Evolutionary conservation across 2,888 invertebrate species (phyloP), one percentile per base, ranked within the genome.

Genomic region (Dioctria rufipes): DNA sequence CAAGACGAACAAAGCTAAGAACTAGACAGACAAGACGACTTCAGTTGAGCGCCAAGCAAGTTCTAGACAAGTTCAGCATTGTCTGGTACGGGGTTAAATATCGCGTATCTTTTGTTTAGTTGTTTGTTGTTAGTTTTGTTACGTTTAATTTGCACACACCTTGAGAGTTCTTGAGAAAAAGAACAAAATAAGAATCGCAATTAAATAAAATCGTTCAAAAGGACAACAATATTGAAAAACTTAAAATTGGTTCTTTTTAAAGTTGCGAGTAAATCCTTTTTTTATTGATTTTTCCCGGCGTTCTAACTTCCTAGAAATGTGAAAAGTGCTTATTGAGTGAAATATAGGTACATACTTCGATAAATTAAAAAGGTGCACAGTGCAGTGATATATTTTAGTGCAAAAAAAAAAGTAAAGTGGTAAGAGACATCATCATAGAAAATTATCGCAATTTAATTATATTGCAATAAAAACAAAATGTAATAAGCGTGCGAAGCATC

Each of bases 21-120:
- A 25, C 25, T 25, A 25, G 25, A 25, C 58, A 46, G 8, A 51
- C 65, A 75, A 80, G 71, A 80, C 71, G 37, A 80, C 49, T 46
- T 75, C 80, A 75, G 80, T 80, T 80, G 80, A 75, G 65, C 75
- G 75, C 73, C 80, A 75, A 25, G 25, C 25, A 25, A 25, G 80
- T 51, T 71, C 40, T 54, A 54, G 37, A 69, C 46, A 11, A 51
- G 37, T 71, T 11, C 9, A 46, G 71, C 25, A 8, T 25, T n/a
- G 51, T 71, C 6, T 54, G 25, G n/a, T 25, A 37, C 54, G 71
- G 40, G 5, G 25, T 25, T 25, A 25, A 25, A 25, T 25, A 25
- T 25, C 25, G 25, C 25, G 49, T 54, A 51, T 49, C 51, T 51
- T 71, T 13, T 51, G 11, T 37, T 71, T 37, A 43, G 8, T n/a